Evolutionary conservation across 1,140 invertebrate genomes (phyloP).

Genomic region (Lepidostoma basale): DNA sequence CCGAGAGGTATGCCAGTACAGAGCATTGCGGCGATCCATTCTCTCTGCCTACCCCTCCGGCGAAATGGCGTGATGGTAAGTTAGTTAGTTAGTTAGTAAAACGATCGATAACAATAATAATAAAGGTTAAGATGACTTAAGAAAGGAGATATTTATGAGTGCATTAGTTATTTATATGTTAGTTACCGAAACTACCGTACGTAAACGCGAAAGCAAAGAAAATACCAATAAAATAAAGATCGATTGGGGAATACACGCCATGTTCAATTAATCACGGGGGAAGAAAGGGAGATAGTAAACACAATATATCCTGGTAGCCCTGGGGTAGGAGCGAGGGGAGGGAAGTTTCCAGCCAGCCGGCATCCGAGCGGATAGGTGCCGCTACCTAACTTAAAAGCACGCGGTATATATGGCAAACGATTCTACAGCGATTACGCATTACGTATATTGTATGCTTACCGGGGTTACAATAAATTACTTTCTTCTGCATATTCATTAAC

Average conservation of each 20-base stretch:
- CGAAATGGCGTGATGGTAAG: too few species aligned
- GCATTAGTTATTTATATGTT: too few species aligned
- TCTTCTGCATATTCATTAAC: too few species aligned
- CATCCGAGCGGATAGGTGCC: not conserved
- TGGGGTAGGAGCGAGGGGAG: not conserved
- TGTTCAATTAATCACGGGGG: conserved; percentile 29
- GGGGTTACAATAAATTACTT: too few species aligned
- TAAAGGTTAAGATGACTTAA: too few species aligned
- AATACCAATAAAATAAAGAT: conserved; percentile 19
- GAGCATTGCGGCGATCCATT: too few species aligned
- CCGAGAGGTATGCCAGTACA: too few species aligned
- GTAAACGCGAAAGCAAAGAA: not conserved
- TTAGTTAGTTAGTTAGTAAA: too few species aligned
- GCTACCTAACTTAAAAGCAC: not conserved
- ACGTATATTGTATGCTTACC: too few species aligned
- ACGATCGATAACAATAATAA: too few species aligned
- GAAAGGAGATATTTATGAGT: too few species aligned
- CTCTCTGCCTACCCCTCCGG: too few species aligned
- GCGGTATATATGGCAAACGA: conserved; percentile 1
- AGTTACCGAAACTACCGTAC: not conserved
- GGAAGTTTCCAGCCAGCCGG: not conserved
- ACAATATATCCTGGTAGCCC: conserved; percentile 23
- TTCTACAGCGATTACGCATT: not conserved
- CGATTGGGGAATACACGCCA: conserved; percentile 23
- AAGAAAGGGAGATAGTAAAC: conserved; percentile 28